Evolutionary conservation across 2,888 invertebrate species (phyloP).

Genomic region (Girardia tigrina): DNA sequence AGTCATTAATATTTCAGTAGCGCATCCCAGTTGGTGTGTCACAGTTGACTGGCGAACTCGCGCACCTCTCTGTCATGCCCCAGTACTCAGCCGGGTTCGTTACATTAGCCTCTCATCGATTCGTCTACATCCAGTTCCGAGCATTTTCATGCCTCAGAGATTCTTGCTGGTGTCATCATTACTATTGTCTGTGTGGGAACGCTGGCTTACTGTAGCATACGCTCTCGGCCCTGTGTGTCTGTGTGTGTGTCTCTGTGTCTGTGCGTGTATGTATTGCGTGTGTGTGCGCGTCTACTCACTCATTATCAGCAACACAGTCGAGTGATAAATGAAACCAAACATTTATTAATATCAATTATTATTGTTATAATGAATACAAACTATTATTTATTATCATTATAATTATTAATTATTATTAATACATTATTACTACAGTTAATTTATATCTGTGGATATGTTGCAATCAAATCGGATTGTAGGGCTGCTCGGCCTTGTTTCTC

Average conservation of each 20-base stretch:
- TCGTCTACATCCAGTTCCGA: conserved; percentile 23
- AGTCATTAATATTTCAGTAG: conserved; percentile 20
- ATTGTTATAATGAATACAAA: neutral
- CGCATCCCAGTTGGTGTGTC: conserved; percentile 6
- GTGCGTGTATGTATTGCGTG: neutral
- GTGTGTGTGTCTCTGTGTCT: neutral
- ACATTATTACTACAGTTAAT: too few relatives aligned
- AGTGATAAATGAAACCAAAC: neutral
- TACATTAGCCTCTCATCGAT: conserved; percentile 8
- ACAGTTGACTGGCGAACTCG: conserved; percentile 16
- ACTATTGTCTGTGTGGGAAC: conserved; percentile 16
- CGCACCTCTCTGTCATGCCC: conserved; percentile 9
- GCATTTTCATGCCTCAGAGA: conserved; percentile 20
- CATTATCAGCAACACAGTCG: neutral
- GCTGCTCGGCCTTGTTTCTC: neutral
- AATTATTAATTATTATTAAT: conserved; percentile 15
- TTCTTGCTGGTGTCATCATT: conserved; percentile 12
- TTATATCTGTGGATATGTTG: too few relatives aligned
- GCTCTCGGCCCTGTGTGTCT: neutral
- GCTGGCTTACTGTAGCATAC: too few relatives aligned
- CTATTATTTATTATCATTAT: neutral
- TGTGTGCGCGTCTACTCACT: neutral
- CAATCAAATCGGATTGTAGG: neutral
- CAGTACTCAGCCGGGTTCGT: neutral
- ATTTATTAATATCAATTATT: neutral